phyloP scores from a whole-genome alignment of 2,888 invertebrate species.

The Ophion ventricosus region DNA sequence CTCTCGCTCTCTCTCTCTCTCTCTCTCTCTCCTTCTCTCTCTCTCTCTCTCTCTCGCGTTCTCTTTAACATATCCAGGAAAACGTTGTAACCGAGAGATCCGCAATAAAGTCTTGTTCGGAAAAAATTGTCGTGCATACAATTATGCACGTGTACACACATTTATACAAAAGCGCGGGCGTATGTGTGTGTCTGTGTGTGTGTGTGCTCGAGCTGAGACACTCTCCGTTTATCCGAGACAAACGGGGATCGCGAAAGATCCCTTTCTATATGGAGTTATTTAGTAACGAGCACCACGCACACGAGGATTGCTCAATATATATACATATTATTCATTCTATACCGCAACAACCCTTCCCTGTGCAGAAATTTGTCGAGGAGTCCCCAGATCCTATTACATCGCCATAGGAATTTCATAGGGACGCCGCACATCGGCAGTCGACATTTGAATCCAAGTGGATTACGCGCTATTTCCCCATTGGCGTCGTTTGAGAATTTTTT shows the following conservation, averaged over 20 bases:
- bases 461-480: no score
- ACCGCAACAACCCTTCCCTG: conserved; percentile 18
- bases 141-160: conserved; percentile 27
- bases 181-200: not conserved
- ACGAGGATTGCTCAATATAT: conserved; percentile 57
- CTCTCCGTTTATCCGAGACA: conserved; percentile 29
- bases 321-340: conserved; percentile 31
- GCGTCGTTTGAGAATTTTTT: no score
- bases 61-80: conserved; percentile 38
- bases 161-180: conserved; percentile 3
- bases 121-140: conserved; percentile 62
- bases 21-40: conserved; percentile 20
- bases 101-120: conserved; percentile 60
- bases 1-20: conserved; percentile 22
- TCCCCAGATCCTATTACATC: no score
- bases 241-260: conserved; percentile 45
- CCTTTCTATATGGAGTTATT: conserved; percentile 60
- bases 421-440: no score
- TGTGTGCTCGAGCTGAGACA: conserved; percentile 3
- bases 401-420: no score
- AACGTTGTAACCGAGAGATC: conserved; percentile 59
- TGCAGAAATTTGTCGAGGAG: no score
- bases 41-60: conserved; percentile 16
- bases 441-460: no score
- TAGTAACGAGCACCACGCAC: conserved; percentile 60